phyloP scores from a whole-genome alignment of 2,113 vertebrate species.

The human region GRCh38 chr4:133890001-133890500 shows the following conservation, averaged over 20 bases:
- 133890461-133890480: neutral
- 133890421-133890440: slow-evolving; percentile 4
- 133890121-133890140: neutral
- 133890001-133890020: too few relatives aligned
- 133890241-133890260: neutral
- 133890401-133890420: neutral
- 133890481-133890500: neutral
- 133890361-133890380: neutral
- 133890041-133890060: neutral
- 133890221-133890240: neutral
- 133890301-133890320: neutral
- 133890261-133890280: neutral
- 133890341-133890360: neutral
- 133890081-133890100: neutral
- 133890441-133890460: neutral
- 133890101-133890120: neutral
- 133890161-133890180: neutral
- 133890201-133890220: neutral
- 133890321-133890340: neutral
- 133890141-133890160: neutral
- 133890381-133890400: neutral
- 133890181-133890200: neutral
- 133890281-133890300: neutral
- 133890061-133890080: neutral
- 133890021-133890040: neutral